Evolutionary conservation across 2,113 vertebrate genomes (phyloP).

Genomic region (Helogale parvula): DNA sequence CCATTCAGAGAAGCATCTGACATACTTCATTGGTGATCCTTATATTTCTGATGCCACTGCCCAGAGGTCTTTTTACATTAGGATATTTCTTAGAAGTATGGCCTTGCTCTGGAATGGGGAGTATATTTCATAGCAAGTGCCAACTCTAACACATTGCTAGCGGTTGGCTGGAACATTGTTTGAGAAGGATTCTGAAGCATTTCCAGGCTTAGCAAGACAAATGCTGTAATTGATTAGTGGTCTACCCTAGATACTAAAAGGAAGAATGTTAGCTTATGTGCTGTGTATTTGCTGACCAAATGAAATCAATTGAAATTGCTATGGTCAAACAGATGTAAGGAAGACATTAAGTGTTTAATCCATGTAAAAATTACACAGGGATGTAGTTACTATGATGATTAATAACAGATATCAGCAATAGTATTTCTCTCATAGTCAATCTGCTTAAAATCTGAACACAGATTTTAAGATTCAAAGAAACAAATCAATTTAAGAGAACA

Average conservation of each 20-base stretch:
- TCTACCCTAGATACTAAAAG: background rate
- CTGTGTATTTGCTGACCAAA: slow-evolving; percentile 41
- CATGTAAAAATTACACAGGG: background rate
- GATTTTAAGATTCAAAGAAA: slow-evolving; percentile 25
- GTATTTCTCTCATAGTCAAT: background rate
- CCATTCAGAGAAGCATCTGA: background rate
- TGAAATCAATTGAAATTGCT: slow-evolving; percentile 9
- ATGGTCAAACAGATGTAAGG: slow-evolving; percentile 31
- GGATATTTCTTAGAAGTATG: background rate
- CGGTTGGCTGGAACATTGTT: slow-evolving; percentile 1
- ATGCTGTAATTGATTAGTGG: slow-evolving; percentile 50
- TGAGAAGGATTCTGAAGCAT: slow-evolving; percentile 58
- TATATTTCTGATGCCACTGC: background rate
- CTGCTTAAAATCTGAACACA: slow-evolving; percentile 18
- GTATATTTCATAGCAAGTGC: slow-evolving; percentile 36
- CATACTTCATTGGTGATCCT: background rate
- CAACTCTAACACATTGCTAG: slow-evolving; percentile 43
- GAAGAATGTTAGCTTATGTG: background rate
- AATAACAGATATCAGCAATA: background rate
- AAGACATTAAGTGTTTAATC: slow-evolving; percentile 30
- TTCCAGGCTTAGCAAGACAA: slow-evolving; percentile 64
- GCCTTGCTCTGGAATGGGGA: slow-evolving; percentile 37
- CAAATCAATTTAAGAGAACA: background rate
- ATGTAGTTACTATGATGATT: background rate
- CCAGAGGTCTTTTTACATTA: slow-evolving; percentile 7